Percentiles rank a stretch among this genome's conserved stretches.
Evolutionary conservation across 2,797 vertebrate species (phyloP).

Genomic region (Aulostomus chinensis): DNA sequence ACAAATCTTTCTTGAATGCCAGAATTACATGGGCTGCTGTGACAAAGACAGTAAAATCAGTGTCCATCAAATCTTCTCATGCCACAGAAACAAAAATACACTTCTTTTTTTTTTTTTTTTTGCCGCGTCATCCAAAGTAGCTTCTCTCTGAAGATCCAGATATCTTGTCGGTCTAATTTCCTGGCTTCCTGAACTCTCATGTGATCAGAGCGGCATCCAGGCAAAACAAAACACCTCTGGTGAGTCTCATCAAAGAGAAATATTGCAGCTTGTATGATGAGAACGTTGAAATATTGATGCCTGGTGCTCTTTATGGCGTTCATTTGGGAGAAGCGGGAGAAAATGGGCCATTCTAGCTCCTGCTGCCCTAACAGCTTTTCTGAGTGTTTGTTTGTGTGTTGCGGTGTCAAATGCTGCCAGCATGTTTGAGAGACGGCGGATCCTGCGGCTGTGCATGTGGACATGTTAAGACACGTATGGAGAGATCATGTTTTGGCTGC

Average conservation of each 20-base stretch:
- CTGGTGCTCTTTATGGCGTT: conserved; percentile 53
- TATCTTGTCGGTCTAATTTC: conserved; percentile 11
- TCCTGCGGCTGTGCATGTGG: neutral
- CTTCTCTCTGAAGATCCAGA: neutral
- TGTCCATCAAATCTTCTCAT: no score
- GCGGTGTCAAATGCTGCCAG: conserved; percentile 13
- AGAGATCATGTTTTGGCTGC: conserved; percentile 5
- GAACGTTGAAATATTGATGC: conserved; percentile 74
- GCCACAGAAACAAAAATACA: no score
- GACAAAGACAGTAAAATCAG: no score
- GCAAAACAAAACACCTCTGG: conserved; percentile 60
- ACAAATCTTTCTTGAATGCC: no score
- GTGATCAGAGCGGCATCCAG: conserved; percentile 24
- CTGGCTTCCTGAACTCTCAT: conserved; percentile 12
- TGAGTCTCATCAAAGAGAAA: conserved; percentile 60
- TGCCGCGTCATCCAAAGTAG: conserved; percentile 16
- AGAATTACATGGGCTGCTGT: no score
- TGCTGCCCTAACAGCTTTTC: conserved; percentile 33
- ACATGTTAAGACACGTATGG: conserved; percentile 9
- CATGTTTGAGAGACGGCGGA: conserved; percentile 4
- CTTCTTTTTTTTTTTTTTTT: no score
- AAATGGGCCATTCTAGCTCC: conserved; percentile 59
- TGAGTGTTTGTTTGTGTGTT: conserved; percentile 40
- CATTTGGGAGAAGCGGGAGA: conserved; percentile 63
- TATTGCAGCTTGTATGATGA: conserved; percentile 35